A percentile compares a stretch with the other conserved stretches of the same genome.
Conservation (phyloP, 2,113 vertebrate species). For the Psilopogon haemacephalus region DNA sequence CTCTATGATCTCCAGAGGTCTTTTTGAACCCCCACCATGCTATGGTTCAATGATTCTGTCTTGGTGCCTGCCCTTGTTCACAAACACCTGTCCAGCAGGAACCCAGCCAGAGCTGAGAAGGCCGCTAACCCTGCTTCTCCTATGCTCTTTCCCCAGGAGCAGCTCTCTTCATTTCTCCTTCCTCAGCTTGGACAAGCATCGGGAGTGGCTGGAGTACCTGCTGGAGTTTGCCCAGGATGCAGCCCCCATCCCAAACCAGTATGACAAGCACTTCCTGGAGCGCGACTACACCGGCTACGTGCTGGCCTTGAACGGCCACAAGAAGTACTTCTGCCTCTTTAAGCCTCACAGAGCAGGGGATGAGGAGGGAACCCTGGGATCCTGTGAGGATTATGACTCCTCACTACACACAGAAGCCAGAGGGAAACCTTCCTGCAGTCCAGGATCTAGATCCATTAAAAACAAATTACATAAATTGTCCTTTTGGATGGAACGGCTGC, state of each 20-base stretch:
- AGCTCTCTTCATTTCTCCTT: conserved; percentile 95
- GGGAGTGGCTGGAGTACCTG: conserved; percentile 88
- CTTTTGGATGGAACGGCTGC: conserved; percentile 94
- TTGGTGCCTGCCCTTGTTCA: neutral
- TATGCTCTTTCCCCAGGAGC: conserved; percentile 77
- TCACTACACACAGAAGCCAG: conserved; percentile 69
- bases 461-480: conserved; percentile 91
- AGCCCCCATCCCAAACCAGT: conserved; percentile 84
- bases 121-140: rapidly evolving
- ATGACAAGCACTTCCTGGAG: conserved; percentile 82
- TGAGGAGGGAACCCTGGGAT: conserved; percentile 69
- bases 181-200: conserved; percentile 93
- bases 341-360: conserved; percentile 88
- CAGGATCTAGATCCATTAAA: conserved; percentile 79
- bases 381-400: conserved; percentile 71
- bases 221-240: conserved; percentile 89
- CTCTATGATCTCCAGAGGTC: no score
- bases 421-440: conserved; percentile 78
- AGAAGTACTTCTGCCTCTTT: conserved; percentile 97
- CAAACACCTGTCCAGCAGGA: neutral
- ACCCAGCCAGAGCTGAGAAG: rapidly evolving
- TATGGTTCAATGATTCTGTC: no score
- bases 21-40: no score
- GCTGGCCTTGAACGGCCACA: conserved; percentile 93
- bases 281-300: conserved; percentile 92